These are phyloP conservation scores for Spisula subtruncata DNA, from an alignment of 2,888 invertebrate species.

Conservation along the genomic window DNA sequence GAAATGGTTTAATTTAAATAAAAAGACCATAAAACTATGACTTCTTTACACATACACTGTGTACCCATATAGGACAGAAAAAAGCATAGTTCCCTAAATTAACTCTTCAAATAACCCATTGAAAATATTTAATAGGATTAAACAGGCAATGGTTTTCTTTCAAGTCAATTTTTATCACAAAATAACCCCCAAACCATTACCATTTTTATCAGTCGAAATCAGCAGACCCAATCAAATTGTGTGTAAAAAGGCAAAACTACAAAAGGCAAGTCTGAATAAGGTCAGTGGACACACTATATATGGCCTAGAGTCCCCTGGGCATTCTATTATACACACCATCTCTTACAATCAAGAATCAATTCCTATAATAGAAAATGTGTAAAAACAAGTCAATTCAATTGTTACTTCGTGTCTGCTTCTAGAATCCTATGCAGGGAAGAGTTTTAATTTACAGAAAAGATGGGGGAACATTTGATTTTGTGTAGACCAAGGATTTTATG, in stretches of 20 bases:
- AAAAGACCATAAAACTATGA: slow-evolving; percentile 8
- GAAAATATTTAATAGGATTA: background rate
- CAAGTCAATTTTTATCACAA: slow-evolving; percentile 14
- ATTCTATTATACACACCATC: slow-evolving; percentile 29
- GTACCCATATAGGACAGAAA: background rate
- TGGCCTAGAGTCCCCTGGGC: slow-evolving; percentile 37
- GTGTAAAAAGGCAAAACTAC: background rate
- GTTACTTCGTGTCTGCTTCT: slow-evolving; percentile 27
- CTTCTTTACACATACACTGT: background rate
- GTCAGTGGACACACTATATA: slow-evolving; percentile 43
- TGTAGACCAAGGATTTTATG: slow-evolving; percentile 8
- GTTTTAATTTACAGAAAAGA: background rate
- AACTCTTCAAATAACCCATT: background rate
- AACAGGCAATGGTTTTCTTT: slow-evolving; percentile 8
- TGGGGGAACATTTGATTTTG: background rate
- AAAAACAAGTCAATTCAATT: slow-evolving; percentile 49
- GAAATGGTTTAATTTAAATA: slow-evolving; percentile 16
- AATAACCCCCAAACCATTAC: background rate
- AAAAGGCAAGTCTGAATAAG: slow-evolving; percentile 38
- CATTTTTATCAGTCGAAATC: background rate
- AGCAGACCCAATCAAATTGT: background rate
- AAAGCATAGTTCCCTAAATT: background rate
- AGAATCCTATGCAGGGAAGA: slow-evolving; percentile 27
- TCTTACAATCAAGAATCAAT: slow-evolving; percentile 38
- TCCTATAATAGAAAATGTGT: slow-evolving; percentile 44